Evolutionary conservation across 2,888 invertebrate genomes (phyloP).

Genomic region (Altica lythri): DNA sequence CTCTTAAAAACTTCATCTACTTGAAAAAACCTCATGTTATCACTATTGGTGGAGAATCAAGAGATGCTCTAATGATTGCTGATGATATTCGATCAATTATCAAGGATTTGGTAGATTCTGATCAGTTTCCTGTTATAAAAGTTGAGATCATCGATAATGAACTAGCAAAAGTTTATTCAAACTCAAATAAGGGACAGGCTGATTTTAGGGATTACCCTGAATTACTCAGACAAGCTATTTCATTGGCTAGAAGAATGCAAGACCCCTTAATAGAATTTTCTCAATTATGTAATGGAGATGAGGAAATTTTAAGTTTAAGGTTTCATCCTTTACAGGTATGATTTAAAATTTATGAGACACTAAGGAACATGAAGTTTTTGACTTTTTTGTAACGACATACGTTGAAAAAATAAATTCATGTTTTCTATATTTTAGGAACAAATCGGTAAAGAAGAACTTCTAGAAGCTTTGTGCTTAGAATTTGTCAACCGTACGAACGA

Average conservation of each 20-base stretch:
- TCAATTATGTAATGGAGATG: conserved; percentile 93
- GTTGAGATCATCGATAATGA: conserved; percentile 95
- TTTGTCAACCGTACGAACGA: conserved; percentile 96
- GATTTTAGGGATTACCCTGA: conserved; percentile 95
- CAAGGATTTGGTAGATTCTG: conserved; percentile 76
- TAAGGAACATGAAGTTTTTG: too few species aligned
- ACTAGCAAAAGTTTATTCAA: conserved; percentile 88
- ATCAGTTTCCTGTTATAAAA: conserved; percentile 83
- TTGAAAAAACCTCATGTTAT: conserved; percentile 94
- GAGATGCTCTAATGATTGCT: conserved; percentile 82
- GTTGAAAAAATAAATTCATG: background rate
- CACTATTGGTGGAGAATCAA: conserved; percentile 78
- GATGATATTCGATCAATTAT: conserved; percentile 78
- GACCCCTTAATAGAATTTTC: conserved; percentile 97
- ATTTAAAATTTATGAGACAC: too few species aligned
- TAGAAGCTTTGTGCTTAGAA: conserved; percentile 85
- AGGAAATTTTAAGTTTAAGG: conserved; percentile 92
- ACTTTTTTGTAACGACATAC: too few species aligned
- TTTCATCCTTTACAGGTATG: conserved; percentile 81
- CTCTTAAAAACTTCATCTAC: conserved; percentile 78
- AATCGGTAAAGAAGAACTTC: conserved; percentile 80
- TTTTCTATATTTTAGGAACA: conserved; percentile 64
- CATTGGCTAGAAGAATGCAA: conserved; percentile 88
- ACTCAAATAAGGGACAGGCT: conserved; percentile 79
- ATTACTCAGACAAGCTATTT: conserved; percentile 88